These are phyloP conservation scores for Gortyna flavago DNA, from an alignment of 2,888 invertebrate genomes.

Conservation along the genomic window DNA sequence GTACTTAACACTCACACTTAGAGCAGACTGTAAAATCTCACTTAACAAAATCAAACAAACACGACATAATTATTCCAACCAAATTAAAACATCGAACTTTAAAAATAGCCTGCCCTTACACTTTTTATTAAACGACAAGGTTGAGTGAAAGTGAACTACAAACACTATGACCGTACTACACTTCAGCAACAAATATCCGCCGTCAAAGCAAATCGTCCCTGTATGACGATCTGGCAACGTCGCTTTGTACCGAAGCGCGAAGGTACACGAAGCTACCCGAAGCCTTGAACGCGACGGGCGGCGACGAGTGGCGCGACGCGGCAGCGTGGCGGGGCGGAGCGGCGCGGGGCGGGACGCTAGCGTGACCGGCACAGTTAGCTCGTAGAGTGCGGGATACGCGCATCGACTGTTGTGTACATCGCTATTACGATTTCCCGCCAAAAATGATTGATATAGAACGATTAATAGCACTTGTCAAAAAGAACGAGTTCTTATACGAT, in stretches of 20 bases:
- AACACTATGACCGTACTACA: conserved; percentile 46
- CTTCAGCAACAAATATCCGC: conserved; percentile 45
- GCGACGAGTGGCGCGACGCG: conserved; percentile 18
- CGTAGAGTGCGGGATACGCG: conserved; percentile 45
- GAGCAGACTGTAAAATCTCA: not conserved
- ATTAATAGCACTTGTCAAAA: conserved; percentile 60
- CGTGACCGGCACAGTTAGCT: conserved; percentile 48
- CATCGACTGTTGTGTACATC: conserved; percentile 27
- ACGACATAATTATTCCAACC: not conserved
- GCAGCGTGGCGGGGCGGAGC: conserved; percentile 40
- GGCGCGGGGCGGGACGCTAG: conserved; percentile 57
- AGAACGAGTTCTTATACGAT: conserved; percentile 61
- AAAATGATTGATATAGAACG: conserved; percentile 60
- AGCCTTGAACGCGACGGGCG: conserved; percentile 41
- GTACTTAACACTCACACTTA: not conserved
- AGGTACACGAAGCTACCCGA: conserved; percentile 41
- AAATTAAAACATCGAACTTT: conserved; percentile 23
- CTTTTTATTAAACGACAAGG: conserved; percentile 36
- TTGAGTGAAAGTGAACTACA: conserved; percentile 46
- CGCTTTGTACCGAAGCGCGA: conserved; percentile 48
- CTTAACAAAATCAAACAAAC: conserved; percentile 3
- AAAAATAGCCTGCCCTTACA: conserved; percentile 28
- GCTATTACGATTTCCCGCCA: conserved; percentile 26
- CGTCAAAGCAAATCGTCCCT: conserved; percentile 45
- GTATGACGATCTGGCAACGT: conserved; percentile 49